Percentiles rank a stretch among this genome's conserved stretches.
These are phyloP conservation scores for Odocoileus virginianus DNA, from an alignment of 2,113 vertebrate genomes.

Conservation along the genomic window DNA sequence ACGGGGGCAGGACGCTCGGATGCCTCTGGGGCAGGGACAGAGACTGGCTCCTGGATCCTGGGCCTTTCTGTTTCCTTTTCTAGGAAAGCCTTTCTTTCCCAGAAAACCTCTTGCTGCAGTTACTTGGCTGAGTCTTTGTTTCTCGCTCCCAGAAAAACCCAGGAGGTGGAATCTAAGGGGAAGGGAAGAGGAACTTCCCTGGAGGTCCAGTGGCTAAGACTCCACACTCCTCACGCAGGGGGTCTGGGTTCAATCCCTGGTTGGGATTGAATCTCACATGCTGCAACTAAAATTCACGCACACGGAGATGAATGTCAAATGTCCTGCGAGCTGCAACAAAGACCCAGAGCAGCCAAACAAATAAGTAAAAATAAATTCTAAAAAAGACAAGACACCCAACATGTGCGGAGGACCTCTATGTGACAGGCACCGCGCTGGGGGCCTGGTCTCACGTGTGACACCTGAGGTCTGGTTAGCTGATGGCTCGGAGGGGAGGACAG, in stretches of 20 bases:
- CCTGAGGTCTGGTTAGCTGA: neutral
- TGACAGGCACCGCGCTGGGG: neutral
- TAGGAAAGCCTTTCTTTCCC: neutral
- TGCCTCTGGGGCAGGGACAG: neutral
- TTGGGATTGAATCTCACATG: neutral
- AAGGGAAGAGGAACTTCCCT: neutral
- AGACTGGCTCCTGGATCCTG: no score
- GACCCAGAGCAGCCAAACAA: neutral
- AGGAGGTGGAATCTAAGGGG: neutral
- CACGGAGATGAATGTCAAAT: accelerated
- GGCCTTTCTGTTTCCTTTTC: neutral
- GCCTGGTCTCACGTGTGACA: no score
- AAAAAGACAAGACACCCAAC: neutral
- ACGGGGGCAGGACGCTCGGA: accelerated
- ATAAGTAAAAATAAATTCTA: neutral
- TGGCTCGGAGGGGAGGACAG: neutral
- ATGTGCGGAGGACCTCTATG: neutral
- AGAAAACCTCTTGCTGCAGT: neutral
- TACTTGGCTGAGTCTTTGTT: neutral
- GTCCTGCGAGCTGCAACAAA: neutral
- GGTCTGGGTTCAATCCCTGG: neutral
- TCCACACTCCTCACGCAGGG: neutral
- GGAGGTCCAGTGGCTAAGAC: neutral
- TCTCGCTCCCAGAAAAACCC: neutral
- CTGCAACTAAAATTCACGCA: neutral